Percentiles rank a stretch among this genome's conserved stretches.
phyloP scores from a whole-genome alignment of 2,113 vertebrate species.

The Brienomyrus longianalis region DNA sequence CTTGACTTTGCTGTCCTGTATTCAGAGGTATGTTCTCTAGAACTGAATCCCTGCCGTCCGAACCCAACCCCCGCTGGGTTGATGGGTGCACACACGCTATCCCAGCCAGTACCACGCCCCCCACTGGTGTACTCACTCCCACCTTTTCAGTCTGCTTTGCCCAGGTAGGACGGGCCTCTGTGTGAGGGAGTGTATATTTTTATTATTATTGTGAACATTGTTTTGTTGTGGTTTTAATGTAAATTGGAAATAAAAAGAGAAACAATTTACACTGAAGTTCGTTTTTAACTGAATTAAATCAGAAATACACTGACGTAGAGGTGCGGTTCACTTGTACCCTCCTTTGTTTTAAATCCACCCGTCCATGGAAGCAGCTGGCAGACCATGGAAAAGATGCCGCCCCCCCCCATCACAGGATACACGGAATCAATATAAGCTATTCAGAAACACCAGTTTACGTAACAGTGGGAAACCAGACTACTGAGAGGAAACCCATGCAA shows the following conservation, averaged over 20 bases:
- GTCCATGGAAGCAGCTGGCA: background rate
- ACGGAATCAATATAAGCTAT: background rate
- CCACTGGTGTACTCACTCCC: conserved; percentile 21
- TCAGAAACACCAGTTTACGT: background rate
- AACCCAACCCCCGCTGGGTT: conserved; percentile 40
- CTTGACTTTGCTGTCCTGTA: conserved; percentile 55
- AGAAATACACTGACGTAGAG: background rate
- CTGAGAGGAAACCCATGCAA: background rate
- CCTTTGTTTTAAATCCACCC: background rate
- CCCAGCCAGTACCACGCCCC: conserved; percentile 39
- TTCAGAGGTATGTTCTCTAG: conserved; percentile 59
- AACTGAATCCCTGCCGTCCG: conserved; percentile 39
- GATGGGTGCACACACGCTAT: conserved; percentile 60
- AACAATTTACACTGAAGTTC: conserved; percentile 52
- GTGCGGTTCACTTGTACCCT: background rate
- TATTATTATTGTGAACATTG: conserved; percentile 58
- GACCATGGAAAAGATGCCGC: background rate
- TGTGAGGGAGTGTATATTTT: conserved; percentile 67
- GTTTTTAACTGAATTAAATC: conserved; percentile 54
- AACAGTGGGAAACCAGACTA: background rate
- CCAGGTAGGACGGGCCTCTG: conserved; percentile 60
- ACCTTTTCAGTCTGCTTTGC: conserved; percentile 27
- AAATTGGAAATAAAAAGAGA: conserved; percentile 74
- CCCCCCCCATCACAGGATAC: background rate
- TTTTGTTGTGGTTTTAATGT: conserved; percentile 73